phyloP scores from a whole-genome alignment of 2,888 invertebrate species.

The Coenonympha arcania region DNA sequence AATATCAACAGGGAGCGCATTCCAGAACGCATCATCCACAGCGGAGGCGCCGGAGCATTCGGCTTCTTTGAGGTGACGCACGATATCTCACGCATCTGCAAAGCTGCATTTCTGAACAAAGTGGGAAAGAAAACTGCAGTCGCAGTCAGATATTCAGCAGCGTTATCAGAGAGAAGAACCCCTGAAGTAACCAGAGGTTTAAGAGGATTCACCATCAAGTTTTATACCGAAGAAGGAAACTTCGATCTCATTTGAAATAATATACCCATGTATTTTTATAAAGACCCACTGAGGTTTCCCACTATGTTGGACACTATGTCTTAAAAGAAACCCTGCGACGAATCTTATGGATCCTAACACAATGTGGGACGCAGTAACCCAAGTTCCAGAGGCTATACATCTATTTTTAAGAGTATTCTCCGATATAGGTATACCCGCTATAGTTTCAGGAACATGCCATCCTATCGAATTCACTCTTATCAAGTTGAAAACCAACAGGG shows the following conservation, averaged over 20 bases:
- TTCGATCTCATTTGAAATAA: constrained; percentile 65
- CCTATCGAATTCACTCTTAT: constrained; percentile 91
- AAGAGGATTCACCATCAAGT: constrained; percentile 78
- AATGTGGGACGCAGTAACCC: constrained; percentile 69
- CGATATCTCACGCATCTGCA: not conserved
- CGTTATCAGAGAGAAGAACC: not conserved
- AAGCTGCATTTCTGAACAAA: not conserved
- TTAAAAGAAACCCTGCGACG: constrained; percentile 73
- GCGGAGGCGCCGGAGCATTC: not conserved
- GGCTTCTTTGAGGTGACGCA: not conserved
- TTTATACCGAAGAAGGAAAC: constrained; percentile 84
- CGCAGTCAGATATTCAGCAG: not conserved
- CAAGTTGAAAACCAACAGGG: constrained; percentile 83
- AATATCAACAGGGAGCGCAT: not conserved
- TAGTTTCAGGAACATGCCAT: constrained; percentile 90
- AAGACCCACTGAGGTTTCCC: constrained; percentile 57
- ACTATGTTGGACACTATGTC: constrained; percentile 68
- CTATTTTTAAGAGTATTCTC: constrained; percentile 81
- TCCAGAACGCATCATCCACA: not conserved
- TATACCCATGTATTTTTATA: constrained; percentile 44
- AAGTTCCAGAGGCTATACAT: constrained; percentile 80
- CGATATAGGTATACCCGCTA: constrained; percentile 91
- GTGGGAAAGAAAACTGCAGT: not conserved
- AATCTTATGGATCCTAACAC: constrained; percentile 44
- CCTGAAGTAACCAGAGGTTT: constrained; percentile 75